These are phyloP conservation scores for Myotis daubentonii DNA, from an alignment of 2,797 vertebrate genomes.

Conservation along the genomic window DNA sequence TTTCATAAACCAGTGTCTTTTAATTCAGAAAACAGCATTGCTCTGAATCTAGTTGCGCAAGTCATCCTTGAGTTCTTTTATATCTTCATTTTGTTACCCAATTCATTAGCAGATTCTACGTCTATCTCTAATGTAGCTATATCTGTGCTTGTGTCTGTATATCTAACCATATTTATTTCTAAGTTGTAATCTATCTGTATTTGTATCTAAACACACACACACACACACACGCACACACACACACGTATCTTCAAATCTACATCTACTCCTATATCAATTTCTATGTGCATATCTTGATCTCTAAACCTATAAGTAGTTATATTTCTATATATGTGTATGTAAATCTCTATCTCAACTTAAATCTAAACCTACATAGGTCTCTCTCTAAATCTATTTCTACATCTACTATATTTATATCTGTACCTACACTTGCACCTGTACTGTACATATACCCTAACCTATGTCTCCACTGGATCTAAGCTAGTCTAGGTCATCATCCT, in stretches of 20 bases:
- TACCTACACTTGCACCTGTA: background rate
- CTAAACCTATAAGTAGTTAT: background rate
- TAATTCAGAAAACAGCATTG: background rate
- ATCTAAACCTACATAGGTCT: background rate
- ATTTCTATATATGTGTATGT: background rate
- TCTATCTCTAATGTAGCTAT: background rate
- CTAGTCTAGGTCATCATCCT: background rate
- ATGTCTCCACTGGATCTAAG: background rate
- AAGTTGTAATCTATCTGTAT: background rate
- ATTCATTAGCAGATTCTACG: background rate
- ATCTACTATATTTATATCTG: background rate
- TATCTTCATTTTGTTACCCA: background rate
- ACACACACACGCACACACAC: too few species aligned
- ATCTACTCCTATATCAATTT: background rate
- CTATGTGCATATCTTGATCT: background rate
- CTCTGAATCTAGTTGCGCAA: background rate
- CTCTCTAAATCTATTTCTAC: background rate
- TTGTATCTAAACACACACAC: background rate
- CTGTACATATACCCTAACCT: background rate
- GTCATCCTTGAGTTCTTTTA: background rate
- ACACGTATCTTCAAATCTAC: background rate
- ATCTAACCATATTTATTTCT: background rate
- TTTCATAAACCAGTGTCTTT: background rate
- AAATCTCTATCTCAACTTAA: background rate
- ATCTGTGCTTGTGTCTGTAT: background rate